These are phyloP conservation scores for Gymnorhina tibicen DNA, from an alignment of 2,113 vertebrate species.

Conservation along the genomic window DNA sequence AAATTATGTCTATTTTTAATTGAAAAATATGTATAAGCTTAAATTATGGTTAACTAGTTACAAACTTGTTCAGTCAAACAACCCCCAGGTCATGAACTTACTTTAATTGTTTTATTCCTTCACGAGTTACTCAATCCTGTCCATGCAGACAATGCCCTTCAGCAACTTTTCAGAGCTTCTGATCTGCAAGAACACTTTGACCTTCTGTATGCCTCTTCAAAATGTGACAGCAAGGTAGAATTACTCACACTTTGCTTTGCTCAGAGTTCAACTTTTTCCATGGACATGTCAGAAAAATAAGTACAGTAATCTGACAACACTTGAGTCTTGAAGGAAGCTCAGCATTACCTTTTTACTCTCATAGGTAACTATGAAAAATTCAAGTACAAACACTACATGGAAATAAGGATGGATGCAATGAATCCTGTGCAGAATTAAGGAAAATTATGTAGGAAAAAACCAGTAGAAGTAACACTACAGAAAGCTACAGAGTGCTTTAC, in stretches of 20 bases:
- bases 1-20: not conserved
- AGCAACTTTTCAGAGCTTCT: not conserved
- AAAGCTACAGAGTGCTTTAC: not conserved
- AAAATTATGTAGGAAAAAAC: not conserved
- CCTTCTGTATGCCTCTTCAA: not conserved
- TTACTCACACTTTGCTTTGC: not conserved
- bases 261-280: not conserved
- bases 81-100: not conserved
- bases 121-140: not conserved
- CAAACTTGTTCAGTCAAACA: not conserved
- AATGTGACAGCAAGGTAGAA: conserved; percentile 4
- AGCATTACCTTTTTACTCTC: not conserved
- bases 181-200: not conserved
- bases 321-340: not conserved
- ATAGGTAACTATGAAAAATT: not conserved
- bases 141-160: not conserved
- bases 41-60: not conserved
- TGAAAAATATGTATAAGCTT: not conserved
- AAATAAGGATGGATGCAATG: not conserved
- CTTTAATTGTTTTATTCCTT: not conserved
- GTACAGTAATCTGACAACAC: not conserved
- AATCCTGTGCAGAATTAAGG: not conserved
- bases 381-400: not conserved
- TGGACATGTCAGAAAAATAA: not conserved
- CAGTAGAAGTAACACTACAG: not conserved